A percentile compares a stretch with the other conserved stretches of the same genome.
phyloP scores from a whole-genome alignment of 2,797 vertebrate species.

The Rallus crepitans region DNA sequence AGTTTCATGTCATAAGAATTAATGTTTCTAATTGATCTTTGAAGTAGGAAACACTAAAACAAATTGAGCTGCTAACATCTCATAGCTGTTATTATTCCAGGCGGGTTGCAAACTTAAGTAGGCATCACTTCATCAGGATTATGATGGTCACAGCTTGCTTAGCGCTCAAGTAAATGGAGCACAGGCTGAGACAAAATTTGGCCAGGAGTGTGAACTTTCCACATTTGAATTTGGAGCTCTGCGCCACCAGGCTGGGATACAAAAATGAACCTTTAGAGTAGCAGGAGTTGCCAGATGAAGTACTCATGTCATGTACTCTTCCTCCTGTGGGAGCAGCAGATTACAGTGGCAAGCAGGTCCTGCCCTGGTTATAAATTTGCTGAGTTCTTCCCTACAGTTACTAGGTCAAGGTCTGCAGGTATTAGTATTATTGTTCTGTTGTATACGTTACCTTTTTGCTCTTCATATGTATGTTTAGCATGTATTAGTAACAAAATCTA shows the following conservation, averaged over 20 bases:
- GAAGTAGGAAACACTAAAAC: not conserved
- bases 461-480: not conserved
- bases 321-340: not conserved
- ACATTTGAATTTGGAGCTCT: not conserved
- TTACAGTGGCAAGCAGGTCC: not conserved
- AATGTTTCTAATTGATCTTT: not conserved
- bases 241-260: not conserved
- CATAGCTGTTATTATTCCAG: not conserved
- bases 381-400: not conserved
- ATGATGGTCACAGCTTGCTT: not conserved
- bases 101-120: not conserved
- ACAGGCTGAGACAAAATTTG: not conserved
- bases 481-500: not conserved
- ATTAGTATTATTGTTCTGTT: not conserved
- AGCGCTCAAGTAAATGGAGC: not conserved
- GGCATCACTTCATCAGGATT: not conserved
- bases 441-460: not conserved
- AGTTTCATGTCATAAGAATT: not conserved
- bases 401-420: not conserved
- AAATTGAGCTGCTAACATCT: not conserved
- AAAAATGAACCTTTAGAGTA: not conserved
- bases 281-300: not conserved
- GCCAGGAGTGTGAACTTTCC: not conserved
- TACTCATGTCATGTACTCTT: not conserved
- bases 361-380: not conserved